Percentiles rank a stretch among this genome's conserved stretches.
phyloP scores from a whole-genome alignment of 2,113 vertebrate genomes.

The Carassius gibelio region DNA sequence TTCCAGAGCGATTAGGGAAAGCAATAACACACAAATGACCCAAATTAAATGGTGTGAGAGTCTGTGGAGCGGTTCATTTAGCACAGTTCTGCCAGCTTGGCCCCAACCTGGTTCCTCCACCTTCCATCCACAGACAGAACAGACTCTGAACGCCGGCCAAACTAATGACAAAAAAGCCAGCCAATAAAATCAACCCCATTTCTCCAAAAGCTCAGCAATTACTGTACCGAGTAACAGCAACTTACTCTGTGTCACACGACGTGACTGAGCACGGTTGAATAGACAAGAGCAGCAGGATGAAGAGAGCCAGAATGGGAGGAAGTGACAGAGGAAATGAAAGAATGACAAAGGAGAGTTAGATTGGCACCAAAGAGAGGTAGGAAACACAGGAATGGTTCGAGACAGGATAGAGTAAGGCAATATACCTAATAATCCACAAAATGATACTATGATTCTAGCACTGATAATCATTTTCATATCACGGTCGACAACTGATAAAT shows the following conservation, averaged over 20 bases:
- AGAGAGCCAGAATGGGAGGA: background rate
- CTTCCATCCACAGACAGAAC: constrained; percentile 16
- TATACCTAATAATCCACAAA: background rate
- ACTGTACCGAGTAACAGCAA: background rate
- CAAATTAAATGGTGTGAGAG: constrained; percentile 21
- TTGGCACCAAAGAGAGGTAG: background rate
- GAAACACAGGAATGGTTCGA: background rate
- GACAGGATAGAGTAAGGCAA: background rate
- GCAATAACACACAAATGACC: constrained; percentile 17
- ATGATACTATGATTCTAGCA: background rate
- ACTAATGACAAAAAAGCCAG: constrained; percentile 1
- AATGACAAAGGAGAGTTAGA: background rate
- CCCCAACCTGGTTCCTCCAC: background rate
- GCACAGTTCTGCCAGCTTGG: background rate
- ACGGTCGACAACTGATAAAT: background rate
- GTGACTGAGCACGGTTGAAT: background rate
- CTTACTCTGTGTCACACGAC: constrained; percentile 17
- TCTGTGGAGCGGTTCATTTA: background rate
- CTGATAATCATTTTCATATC: background rate
- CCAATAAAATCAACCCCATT: constrained; percentile 2
- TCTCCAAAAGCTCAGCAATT: constrained; percentile 36
- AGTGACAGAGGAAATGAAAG: background rate
- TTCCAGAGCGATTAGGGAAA: background rate
- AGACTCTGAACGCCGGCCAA: background rate
- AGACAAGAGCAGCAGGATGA: background rate